These are phyloP conservation scores for Chloroceryle aenea DNA, from an alignment of 2,113 vertebrate species.

Conservation along the genomic window DNA sequence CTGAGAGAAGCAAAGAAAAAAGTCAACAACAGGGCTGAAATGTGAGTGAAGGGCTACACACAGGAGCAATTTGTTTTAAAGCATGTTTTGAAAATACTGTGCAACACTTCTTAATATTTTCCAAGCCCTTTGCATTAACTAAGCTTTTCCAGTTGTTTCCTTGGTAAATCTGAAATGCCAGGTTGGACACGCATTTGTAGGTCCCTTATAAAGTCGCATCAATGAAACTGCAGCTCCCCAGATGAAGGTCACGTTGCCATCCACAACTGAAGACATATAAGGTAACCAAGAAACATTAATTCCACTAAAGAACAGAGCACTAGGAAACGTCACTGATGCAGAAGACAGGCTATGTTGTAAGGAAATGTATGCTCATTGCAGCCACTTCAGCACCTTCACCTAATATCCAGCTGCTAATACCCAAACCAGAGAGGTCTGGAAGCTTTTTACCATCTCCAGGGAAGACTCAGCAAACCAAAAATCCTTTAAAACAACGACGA, in stretches of 20 bases:
- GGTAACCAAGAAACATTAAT: background rate
- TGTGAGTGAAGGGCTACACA: background rate
- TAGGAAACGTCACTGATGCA: background rate
- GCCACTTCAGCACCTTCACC: background rate
- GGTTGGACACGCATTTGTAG: background rate
- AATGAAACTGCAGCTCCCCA: background rate
- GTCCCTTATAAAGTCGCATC: background rate
- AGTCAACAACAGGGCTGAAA: background rate
- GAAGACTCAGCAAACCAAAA: background rate
- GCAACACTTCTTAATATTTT: background rate
- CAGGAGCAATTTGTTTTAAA: background rate
- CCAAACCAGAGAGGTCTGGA: background rate
- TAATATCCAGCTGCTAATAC: background rate
- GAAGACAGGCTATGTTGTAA: background rate
- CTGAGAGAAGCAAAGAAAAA: constrained; percentile 16
- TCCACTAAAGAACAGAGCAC: background rate
- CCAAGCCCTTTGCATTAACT: background rate
- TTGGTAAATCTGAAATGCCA: background rate
- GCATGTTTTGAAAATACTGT: background rate
- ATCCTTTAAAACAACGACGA: background rate
- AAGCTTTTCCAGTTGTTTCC: background rate
- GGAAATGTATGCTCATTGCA: rapidly evolving
- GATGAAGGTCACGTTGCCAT: background rate
- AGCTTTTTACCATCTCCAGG: background rate
- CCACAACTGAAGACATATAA: rapidly evolving